Conservation (phyloP, 2,113 vertebrate genomes). For the Pituophis catenifer region DNA sequence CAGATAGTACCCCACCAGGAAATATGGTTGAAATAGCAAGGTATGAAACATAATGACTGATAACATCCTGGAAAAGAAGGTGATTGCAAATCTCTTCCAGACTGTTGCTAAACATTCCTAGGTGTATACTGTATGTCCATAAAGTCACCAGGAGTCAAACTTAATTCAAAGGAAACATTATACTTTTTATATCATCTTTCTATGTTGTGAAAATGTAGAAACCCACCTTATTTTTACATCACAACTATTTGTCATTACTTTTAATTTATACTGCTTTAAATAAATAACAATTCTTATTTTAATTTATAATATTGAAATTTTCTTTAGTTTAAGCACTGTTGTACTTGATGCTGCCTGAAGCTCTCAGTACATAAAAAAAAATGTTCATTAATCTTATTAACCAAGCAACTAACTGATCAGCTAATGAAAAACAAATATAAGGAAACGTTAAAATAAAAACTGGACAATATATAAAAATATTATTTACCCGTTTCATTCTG, state of each 20-base stretch:
- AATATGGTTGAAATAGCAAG: background rate
- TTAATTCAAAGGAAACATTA: background rate
- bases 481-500: slow-evolving; percentile 89
- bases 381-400: background rate
- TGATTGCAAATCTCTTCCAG: background rate
- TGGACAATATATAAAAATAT: background rate
- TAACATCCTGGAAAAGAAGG: background rate
- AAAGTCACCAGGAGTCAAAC: background rate
- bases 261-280: background rate
- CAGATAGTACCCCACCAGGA: background rate
- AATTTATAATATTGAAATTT: slow-evolving; percentile 14
- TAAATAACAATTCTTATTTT: background rate
- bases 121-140: background rate
- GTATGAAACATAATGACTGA: background rate
- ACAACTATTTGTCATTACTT: background rate
- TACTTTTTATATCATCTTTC: background rate
- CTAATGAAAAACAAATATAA: background rate
- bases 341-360: background rate
- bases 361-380: background rate
- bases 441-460: background rate
- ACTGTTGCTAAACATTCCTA: background rate
- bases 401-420: background rate
- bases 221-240: background rate
- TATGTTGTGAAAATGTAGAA: background rate
- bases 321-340: background rate